Base-by-base conservation (phyloP, 2,797 vertebrate species). In the Enteromius viviparus region DNA sequence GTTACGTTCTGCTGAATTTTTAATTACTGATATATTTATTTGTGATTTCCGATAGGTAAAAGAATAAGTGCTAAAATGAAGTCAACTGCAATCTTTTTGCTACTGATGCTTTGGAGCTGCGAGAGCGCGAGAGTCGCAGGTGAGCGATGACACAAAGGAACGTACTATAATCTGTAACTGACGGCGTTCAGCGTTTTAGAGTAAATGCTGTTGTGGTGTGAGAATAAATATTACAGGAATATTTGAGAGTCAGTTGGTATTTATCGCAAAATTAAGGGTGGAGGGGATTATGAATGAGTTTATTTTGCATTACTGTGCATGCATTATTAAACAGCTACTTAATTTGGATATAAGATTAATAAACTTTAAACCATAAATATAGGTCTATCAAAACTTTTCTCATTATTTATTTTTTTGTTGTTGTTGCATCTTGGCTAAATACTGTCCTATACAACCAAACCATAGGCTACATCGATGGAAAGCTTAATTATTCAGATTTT, bases 111-210 rank as follows among this genome's bases (percentile, higher is more conserved):
- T 78, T 94, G 93, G 77, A 89, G 26, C 90, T 92, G 93, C 60
- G 93, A 95, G 66, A 81, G 94, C 64, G 95, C 92, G 68, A 92
- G 93, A 83, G 87, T 96, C 32, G 96, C 97, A 97, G 97, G 97
- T 98, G 94, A 97, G 95, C 85, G 65, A 53, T 40, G 51, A 37
- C 66, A 45, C 32, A n/a, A 58, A 58, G 9, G 14, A 62, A 29
- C 12, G 11, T 49, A 62, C 40, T 12, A n/a, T 12, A 42, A 65
- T 15, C 14, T 47, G 45, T 47, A 51, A 37, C 62, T 49, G 60
- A 45, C 58, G n/a, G 10, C 4, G 45, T n/a, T 64, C 9, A 40
- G 51, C 15, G 32, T 62, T 26, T 53, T 21, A 21, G 49, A 26
- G 1, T 4, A 53, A n/a, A 32, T 17, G 51, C 34, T 40, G 53